Conservation (phyloP, 2,797 vertebrate genomes). For the Potorous gilbertii region DNA sequence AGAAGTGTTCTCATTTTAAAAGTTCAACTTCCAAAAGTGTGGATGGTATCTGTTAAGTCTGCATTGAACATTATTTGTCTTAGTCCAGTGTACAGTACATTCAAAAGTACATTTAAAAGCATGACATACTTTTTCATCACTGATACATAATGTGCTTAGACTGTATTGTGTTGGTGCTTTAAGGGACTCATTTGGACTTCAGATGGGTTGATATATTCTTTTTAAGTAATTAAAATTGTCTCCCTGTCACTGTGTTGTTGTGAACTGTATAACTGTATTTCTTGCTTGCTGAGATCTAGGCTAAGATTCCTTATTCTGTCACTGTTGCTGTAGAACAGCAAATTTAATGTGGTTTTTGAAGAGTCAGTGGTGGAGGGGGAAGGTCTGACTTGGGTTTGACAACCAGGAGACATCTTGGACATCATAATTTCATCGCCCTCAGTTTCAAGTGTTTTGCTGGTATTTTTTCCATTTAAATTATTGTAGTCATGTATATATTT, state of each 20-base stretch:
- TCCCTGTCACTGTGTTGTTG: slow-evolving; percentile 19
- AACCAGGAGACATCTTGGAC: not conserved
- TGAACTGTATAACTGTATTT: slow-evolving; percentile 45
- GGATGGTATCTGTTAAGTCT: slow-evolving; percentile 16
- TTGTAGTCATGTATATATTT: not conserved
- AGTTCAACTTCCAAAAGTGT: not conserved
- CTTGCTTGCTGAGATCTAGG: slow-evolving; percentile 16
- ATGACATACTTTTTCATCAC: not conserved
- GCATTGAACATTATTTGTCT: slow-evolving; percentile 34
- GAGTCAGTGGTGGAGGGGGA: too few species aligned
- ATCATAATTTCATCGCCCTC: not conserved
- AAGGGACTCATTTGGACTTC: slow-evolving; percentile 47
- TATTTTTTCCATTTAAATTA: not conserved
- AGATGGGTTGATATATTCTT: slow-evolving; percentile 45
- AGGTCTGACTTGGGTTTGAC: not conserved
- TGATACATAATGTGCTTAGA: slow-evolving; percentile 13
- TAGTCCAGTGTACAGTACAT: not conserved
- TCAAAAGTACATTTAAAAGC: not conserved
- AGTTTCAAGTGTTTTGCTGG: not conserved
- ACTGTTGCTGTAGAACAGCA: too few species aligned
- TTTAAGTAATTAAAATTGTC: slow-evolving; percentile 24
- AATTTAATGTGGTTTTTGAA: not conserved
- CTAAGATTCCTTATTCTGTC: slow-evolving; percentile 49
- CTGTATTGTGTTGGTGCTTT: not conserved
- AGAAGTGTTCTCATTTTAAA: slow-evolving; percentile 39